Base-by-base conservation (phyloP, 1,140 invertebrate species). In the Pristionchus pacificus region DNA sequence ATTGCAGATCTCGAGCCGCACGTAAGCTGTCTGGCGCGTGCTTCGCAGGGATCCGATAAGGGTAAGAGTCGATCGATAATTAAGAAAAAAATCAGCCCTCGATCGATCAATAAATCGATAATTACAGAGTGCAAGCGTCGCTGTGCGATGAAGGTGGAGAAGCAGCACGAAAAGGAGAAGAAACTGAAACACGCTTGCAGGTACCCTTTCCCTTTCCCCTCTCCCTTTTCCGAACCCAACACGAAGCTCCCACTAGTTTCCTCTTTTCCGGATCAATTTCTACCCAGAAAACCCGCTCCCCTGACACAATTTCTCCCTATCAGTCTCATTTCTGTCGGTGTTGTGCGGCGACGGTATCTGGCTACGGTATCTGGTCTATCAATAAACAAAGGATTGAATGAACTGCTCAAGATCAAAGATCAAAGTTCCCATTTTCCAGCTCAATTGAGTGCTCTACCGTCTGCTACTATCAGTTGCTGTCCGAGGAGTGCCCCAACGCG, bases 381-480 rank as follows among this genome's bases (percentile, higher is more conserved):
- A n/a, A n/a, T n/a, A n/a, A n/a, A n/a, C n/a, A n/a, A n/a, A n/a
- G n/a, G n/a, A n/a, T n/a, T n/a, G n/a, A n/a, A n/a, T n/a, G n/a
- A n/a, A n/a, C n/a, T n/a, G n/a, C n/a, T n/a, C n/a, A n/a, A n/a
- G n/a, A n/a, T n/a, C n/a, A n/a, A n/a, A n/a, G n/a, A n/a, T n/a
- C n/a, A n/a, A n/a, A n/a, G n/a, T n/a, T n/a, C n/a, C n/a, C n/a
- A 70, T 65, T n/a, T 63, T 68, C 64, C 67, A 79, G 78, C 60
- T 74, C 70, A 27, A 73, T 80, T 31, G 79, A 80, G 66, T 80
- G 79, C 49, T 76, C 79, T 1, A 80, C 79, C 24, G 38, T 80
- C 28, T 80, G 79, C 59, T 82, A 80, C 67, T 81, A 74, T 62
- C 75, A 80, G 15, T 59, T 82, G 70, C 74, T 80, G 58, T 49